phyloP scores from a whole-genome alignment of 2,113 vertebrate genomes.

The Pluvialis apricaria region DNA sequence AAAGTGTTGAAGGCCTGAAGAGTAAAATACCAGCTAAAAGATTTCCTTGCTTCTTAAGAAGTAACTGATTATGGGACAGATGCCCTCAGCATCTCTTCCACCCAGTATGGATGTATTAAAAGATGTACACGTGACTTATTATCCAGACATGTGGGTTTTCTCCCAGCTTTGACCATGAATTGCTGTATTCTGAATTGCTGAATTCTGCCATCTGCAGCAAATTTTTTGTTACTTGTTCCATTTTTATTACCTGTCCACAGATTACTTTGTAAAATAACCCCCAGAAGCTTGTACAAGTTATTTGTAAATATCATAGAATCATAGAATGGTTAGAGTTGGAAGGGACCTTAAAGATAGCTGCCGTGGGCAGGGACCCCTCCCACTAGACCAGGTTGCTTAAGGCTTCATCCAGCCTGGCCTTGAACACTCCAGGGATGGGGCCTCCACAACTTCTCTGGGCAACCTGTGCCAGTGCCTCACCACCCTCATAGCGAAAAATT shows the following conservation, averaged over 20 bases:
- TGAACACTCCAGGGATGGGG: too few relatives aligned
- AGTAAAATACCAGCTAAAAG: not conserved
- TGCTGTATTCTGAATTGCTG: not conserved
- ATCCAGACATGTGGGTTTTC: not conserved
- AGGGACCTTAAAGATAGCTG: not conserved
- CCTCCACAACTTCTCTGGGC: too few relatives aligned
- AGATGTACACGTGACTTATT: not conserved
- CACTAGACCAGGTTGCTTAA: too few relatives aligned
- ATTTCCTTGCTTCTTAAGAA: not conserved
- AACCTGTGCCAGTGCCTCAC: too few relatives aligned
- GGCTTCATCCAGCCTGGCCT: too few relatives aligned
- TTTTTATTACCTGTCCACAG: not conserved
- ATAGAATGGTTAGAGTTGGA: not conserved
- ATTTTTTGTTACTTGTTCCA: not conserved
- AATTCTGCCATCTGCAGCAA: not conserved
- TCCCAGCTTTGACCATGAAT: not conserved
- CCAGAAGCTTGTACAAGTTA: not conserved
- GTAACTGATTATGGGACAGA: not conserved
- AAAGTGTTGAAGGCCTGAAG: not conserved
- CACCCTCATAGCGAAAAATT: too few relatives aligned
- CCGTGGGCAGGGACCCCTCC: too few relatives aligned
- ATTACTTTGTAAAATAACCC: not conserved
- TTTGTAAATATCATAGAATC: not conserved
- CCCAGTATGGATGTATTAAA: not conserved
- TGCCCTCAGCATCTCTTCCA: not conserved